Evolutionary conservation across 2,888 invertebrate genomes (phyloP), one percentile per base, ranked within the genome.

Genomic region (Sphecodes monilicornis): DNA sequence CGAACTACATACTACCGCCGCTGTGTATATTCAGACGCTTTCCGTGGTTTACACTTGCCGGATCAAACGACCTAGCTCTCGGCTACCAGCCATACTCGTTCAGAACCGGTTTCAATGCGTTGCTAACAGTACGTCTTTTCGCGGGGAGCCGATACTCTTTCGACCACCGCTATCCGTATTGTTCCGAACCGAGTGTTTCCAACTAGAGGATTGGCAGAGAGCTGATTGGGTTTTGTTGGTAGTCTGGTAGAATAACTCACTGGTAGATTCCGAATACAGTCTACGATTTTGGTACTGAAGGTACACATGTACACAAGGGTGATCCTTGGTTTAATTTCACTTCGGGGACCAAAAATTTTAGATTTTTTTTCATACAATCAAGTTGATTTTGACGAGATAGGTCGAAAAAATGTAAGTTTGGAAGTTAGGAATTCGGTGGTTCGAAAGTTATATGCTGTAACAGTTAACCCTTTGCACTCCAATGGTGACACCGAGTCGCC

Each of bases 81-180:
- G 80, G 85, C 86, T 89, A 91, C 91, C 92, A 90, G 92, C 91
- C 92, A 91, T 93, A 91, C 92, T 92, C 92, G 91, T 91, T 86
- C 87, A 86, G 90, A 94, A 94, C 93, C 94, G 93, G 94, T 94
- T 93, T 86, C 86, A 85, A 87, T 82, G 71, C 82, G 88, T 84
- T 77, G 82, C 86, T 89, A 89, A 88, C 89, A 90, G 89, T 91
- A 91, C 87, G 76, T 91, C 87, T 89, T 91, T 90, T 87, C 89
- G 87, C 91, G 79, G 81, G 87, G 80, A 89, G 88, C 68, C 89
- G 26, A 22, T 26, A 36, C 41, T 43, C 46, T 90, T 90, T 89
- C 90, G 90, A 90, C 81, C 86, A 88, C 82, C 86, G 86, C n/a
- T 88, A 83, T 83, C 72, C 78, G 76, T 46, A 39, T 50, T 32